These are phyloP conservation scores for Mastomys natalensis DNA, from an alignment of 2,113 vertebrate genomes.

Conservation along the genomic window DNA sequence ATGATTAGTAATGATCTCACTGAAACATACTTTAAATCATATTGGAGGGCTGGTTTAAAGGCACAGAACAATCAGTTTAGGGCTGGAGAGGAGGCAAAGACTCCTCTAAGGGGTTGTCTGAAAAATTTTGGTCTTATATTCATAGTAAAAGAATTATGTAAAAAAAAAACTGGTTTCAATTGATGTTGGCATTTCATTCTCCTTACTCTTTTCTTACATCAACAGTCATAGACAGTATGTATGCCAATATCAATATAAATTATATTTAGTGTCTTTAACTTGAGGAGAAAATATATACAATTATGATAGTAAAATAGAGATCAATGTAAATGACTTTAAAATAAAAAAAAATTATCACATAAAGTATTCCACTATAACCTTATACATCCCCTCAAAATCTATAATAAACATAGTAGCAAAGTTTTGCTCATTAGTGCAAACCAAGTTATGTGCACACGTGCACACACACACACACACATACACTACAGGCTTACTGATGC, in stretches of 20 bases:
- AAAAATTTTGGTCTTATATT: background rate
- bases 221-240: background rate
- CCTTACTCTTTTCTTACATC: background rate
- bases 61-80: background rate
- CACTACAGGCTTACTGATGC: background rate
- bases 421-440: background rate
- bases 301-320: background rate
- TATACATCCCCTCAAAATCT: background rate
- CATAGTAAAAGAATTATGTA: background rate
- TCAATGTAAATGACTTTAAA: slow-evolving; percentile 13
- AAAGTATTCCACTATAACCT: background rate
- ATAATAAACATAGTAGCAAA: background rate
- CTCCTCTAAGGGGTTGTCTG: background rate
- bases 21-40: background rate
- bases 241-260: background rate
- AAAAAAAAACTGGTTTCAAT: slow-evolving; percentile 19
- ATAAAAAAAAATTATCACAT: background rate
- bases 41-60: background rate
- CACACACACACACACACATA: background rate
- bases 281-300: background rate
- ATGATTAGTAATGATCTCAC: background rate
- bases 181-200: background rate
- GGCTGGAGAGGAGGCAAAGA: background rate
- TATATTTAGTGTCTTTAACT: background rate
- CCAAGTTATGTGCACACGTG: background rate